These are phyloP conservation scores for Chinchilla lanigera DNA, from an alignment of 2,113 vertebrate species.

Conservation along the genomic window DNA sequence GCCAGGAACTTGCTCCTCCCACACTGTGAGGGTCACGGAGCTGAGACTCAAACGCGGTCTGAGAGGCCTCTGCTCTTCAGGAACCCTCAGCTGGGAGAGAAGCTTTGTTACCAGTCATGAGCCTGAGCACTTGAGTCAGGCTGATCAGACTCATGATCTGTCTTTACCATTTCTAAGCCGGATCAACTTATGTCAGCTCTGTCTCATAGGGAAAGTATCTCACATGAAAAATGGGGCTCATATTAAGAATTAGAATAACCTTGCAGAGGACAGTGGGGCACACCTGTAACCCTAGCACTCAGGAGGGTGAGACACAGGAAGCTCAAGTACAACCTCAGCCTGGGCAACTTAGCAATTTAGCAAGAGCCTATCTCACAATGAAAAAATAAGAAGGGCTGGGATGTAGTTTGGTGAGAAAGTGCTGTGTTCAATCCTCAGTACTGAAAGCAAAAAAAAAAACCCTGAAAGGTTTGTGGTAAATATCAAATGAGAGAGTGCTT, in stretches of 20 bases:
- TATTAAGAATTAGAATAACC: background rate
- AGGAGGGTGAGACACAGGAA: background rate
- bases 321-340: background rate
- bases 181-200: background rate
- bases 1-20: background rate
- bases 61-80: background rate
- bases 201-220: background rate
- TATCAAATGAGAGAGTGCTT: background rate
- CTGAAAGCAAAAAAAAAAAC: background rate
- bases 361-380: background rate
- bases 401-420: background rate
- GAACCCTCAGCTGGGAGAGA: rapidly evolving
- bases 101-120: background rate
- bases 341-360: background rate
- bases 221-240: background rate
- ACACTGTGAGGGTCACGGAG: rapidly evolving
- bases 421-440: background rate
- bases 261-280: background rate
- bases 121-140: background rate
- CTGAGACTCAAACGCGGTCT: rapidly evolving
- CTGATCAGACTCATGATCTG: rapidly evolving
- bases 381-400: background rate
- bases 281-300: background rate
- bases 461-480: background rate
- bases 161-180: background rate